Evolutionary conservation across 2,113 vertebrate genomes (phyloP).

Genomic region (Zootoca vivipara): DNA sequence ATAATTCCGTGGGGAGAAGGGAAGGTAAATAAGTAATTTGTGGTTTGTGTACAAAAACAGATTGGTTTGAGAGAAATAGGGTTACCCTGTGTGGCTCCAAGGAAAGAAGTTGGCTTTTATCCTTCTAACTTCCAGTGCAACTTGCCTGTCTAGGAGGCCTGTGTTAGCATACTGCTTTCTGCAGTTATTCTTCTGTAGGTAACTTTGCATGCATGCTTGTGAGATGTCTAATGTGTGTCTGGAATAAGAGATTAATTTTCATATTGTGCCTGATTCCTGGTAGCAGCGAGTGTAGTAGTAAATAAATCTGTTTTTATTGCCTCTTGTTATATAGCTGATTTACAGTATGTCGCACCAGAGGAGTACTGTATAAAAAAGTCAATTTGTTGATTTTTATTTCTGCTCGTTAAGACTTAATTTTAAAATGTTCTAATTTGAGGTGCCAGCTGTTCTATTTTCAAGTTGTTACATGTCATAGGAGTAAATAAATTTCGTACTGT

Average conservation of each 20-base stretch:
- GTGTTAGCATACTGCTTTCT: neutral
- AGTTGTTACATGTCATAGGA: conserved; percentile 36
- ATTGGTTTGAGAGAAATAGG: neutral
- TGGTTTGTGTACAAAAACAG: neutral
- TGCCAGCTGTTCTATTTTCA: conserved; percentile 56
- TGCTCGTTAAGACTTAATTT: conserved; percentile 20
- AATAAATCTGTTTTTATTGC: conserved; percentile 37
- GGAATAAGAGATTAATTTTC: conserved; percentile 17
- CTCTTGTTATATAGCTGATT: conserved; percentile 35
- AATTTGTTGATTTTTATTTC: conserved; percentile 57
- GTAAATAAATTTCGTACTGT: conserved; percentile 7
- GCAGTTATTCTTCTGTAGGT: neutral
- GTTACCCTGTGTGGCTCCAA: neutral
- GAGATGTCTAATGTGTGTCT: fast-evolving
- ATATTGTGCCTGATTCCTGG: conserved; percentile 22
- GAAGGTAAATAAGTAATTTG: neutral
- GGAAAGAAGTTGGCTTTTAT: neutral
- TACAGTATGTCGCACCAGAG: neutral
- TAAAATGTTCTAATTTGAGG: conserved; percentile 40
- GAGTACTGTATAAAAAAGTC: conserved; percentile 37
- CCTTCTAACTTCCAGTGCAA: neutral
- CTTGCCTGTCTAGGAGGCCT: too few relatives aligned
- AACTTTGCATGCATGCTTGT: neutral
- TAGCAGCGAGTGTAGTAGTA: neutral
- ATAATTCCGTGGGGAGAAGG: neutral